Evolutionary conservation across 2,113 vertebrate genomes (phyloP), one percentile per base, ranked within the genome.

Genomic region (Tricholaema leucomelas): DNA sequence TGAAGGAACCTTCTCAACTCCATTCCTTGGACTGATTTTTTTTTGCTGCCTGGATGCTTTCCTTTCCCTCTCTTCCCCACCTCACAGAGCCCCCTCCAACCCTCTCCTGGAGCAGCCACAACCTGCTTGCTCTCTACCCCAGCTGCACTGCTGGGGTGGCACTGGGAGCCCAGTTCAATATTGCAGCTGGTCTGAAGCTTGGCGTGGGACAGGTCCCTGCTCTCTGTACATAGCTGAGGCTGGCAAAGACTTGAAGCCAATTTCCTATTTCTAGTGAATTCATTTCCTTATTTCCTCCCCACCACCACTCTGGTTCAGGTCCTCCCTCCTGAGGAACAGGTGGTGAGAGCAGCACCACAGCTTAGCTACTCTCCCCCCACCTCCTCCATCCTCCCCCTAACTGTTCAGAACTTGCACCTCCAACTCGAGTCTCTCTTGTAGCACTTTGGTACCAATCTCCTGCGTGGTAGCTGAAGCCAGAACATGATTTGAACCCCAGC

Each of bases 201-300:
- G 5, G 16, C 0, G 0, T 3, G 13, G 87, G 55, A 7, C 55
- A 59, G 36, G n/a, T 4, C 64, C 73, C 54, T 10, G 16, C 13
- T 48, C 65, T 81, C 58, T 96, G 93, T 90, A 91, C 81, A 96
- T 84, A 93, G 14, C 7, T 10, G 2, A 21, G 24, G 13, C 69
- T 36, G 13, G 17, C 38, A 1, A 23, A 60, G 50, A 40, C 93
- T 77, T 16, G 23, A 60, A 86, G 24, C 52, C 66, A 1, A 2
- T 70, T 85, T 48, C 70, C 70, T 64, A 18, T 70, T 88, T 73
- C 48, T 76, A 86, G 79, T 74, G 5, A 19, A 12, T 12, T 48
- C 46, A 13, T 50, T 25, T 16, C 11, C 56, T 38, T 10, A 8
- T 2, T 4, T 4, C 15, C 17, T 15, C 42, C 42, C 15, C 40